Conservation (phyloP, 2,797 vertebrate species). For the Furcifer pardalis region DNA sequence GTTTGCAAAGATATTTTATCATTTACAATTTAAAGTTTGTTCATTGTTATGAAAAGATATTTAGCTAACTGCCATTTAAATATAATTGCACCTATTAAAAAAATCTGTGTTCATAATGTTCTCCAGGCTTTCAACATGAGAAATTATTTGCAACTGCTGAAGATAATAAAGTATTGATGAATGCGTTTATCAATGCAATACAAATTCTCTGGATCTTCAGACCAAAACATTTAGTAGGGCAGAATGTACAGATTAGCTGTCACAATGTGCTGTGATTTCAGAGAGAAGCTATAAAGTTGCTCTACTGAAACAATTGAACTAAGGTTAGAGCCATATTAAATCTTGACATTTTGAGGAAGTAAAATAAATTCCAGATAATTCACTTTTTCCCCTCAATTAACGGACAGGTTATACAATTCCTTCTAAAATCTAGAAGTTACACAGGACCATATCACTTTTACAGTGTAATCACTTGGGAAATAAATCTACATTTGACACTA, state of each 20-base stretch:
- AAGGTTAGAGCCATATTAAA: background rate
- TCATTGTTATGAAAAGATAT: background rate
- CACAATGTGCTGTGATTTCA: background rate
- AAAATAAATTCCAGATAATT: constrained; percentile 36
- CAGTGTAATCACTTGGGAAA: constrained; percentile 1
- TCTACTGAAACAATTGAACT: constrained; percentile 3
- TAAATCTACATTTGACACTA: constrained; percentile 46
- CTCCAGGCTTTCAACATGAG: accelerated
- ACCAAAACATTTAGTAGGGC: background rate
- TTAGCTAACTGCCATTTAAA: background rate
- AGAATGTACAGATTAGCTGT: background rate
- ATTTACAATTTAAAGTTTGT: background rate
- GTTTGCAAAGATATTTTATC: background rate
- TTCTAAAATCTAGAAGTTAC: constrained; percentile 17
- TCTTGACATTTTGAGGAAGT: constrained; percentile 43
- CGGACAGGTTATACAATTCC: background rate
- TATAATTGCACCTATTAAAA: constrained; percentile 9
- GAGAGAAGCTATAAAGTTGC: background rate
- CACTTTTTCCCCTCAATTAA: background rate
- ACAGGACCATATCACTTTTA: background rate
- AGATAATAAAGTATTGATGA: background rate
- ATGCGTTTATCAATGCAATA: accelerated
- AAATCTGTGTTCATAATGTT: background rate
- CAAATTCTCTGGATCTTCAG: background rate
- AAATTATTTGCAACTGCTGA: accelerated